Percentiles rank a stretch among this genome's conserved stretches.
Evolutionary conservation across 2,797 vertebrate genomes (phyloP).

Genomic region (Enteromius treurensis): DNA sequence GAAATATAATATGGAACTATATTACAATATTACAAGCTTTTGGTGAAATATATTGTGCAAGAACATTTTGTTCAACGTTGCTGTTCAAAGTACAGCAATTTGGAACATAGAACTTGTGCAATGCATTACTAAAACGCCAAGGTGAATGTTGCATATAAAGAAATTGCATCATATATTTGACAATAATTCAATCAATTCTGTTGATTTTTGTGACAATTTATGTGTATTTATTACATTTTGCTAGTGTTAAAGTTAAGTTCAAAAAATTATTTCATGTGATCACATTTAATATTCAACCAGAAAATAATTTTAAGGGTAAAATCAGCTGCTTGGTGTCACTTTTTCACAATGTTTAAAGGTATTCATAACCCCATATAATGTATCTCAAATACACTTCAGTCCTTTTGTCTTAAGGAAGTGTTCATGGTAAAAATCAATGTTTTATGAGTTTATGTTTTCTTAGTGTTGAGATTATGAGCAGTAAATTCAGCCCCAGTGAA

Average conservation of each 20-base stretch:
- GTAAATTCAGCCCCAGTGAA: constrained; percentile 36
- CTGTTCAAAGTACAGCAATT: background rate
- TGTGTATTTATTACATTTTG: background rate
- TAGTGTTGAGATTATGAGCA: constrained; percentile 40
- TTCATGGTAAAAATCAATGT: constrained; percentile 5
- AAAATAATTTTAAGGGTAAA: background rate
- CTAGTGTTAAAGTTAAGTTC: background rate
- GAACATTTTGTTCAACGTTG: background rate
- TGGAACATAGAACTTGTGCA: background rate
- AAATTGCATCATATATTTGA: background rate
- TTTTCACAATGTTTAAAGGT: background rate
- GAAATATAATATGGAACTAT: background rate
- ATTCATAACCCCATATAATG: background rate
- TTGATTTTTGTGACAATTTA: background rate
- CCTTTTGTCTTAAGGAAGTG: background rate
- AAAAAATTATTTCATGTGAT: background rate
- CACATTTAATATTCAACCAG: background rate
- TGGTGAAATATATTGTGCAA: background rate
- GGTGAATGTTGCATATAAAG: background rate
- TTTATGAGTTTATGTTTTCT: background rate
- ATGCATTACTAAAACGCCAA: background rate
- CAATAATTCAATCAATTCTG: background rate
- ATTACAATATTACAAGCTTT: too few relatives aligned
- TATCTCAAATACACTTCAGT: background rate
- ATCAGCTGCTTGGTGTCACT: background rate